Base-by-base conservation (phyloP, 1,140 invertebrate genomes). In the Bicyclus anynana region DNA sequence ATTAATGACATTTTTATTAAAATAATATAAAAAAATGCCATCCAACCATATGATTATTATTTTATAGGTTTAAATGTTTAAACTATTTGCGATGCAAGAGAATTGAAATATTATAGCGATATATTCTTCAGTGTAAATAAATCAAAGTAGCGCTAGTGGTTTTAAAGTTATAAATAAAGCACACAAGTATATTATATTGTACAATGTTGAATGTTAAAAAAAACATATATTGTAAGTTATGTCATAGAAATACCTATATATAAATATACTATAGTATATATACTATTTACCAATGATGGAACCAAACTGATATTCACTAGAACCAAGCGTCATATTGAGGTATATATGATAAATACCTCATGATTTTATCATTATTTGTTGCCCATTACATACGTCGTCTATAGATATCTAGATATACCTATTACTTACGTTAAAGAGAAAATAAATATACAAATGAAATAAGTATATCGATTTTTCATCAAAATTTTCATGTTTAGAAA, bases 81-180 rank as follows among this genome's bases (percentile, higher is more conserved):
- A 79, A 78, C 69, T 72, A 68, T 81, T 78, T 87, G 84, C 84
- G 84, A 87, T 87, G 84, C 84, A 87, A 85, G 84, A 80, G 84
- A 87, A 87, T 87, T 87, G 84, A 87, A 77, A 74, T 73, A 62
- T 82, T 80, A 77, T 77, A 81, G 73, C 33, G 38, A 52, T 59
- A 42, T 44, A 55, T 38, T 33, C 16, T 42, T 18, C n/a, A 47
- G 49, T 59, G 51, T 46, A 59, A 51, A 59, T 44, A 13, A 47
- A 47, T 47, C 12, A 17, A 49, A 49, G 53, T 49, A 56, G 38
- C 16, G 9, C 9, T 21, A 27, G 37, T 5, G 27, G 46, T 35
- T 48, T n/a, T 17, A 2, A 14, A 5, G 3, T 5, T 40, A 16
- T 16, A 6, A 42, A 33, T 29, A 29, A 29, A 29, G 27, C 27